A percentile compares a stretch with the other conserved stretches of the same genome.
Conservation (phyloP, 1,140 invertebrate genomes). For the Procambarus clarkii region DNA sequence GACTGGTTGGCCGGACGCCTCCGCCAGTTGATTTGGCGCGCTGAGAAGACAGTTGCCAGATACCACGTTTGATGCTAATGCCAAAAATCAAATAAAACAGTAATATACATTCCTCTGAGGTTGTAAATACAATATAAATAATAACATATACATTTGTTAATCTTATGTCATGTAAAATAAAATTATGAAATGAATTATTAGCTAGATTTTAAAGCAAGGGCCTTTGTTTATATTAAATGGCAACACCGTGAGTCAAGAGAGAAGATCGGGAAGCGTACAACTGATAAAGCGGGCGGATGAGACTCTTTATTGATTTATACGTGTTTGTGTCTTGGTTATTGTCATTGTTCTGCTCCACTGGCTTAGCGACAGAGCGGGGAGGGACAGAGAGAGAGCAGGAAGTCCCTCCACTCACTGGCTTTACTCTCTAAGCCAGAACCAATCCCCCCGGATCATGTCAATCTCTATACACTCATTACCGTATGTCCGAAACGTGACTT, state of each 20-base stretch:
- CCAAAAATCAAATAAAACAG: no score
- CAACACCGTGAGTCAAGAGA: background rate
- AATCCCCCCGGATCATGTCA: no score
- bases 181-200: no score
- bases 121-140: background rate
- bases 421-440: no score
- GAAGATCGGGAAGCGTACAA: background rate
- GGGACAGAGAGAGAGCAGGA: no score
- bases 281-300: background rate
- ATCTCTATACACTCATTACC: no score
- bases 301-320: constrained; percentile 15
- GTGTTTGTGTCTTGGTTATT: constrained; percentile 4
- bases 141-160: background rate
- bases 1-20: background rate
- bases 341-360: background rate
- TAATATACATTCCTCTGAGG: background rate
- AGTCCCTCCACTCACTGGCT: no score
- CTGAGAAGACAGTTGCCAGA: background rate
- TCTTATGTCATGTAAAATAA: no score
- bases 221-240: no score
- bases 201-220: no score
- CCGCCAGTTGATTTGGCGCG: background rate
- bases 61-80: no score
- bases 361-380: background rate
- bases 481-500: no score